Conservation (phyloP, 1,140 invertebrate genomes). For the Marisa cornuarietis region DNA sequence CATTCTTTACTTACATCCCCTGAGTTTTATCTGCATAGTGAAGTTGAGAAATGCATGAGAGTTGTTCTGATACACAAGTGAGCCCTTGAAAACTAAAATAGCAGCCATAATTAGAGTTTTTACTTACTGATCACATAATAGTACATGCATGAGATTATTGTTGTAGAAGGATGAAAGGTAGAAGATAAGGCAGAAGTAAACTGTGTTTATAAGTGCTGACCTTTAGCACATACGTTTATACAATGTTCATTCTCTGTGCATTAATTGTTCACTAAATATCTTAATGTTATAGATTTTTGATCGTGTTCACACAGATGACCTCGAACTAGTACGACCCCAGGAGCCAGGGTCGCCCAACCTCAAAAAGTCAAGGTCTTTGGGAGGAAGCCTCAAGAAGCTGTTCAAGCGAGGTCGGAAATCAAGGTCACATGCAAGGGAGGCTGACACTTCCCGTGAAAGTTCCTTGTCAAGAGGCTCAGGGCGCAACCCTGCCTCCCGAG, state of each 20-base stretch:
- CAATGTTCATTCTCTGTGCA: neutral
- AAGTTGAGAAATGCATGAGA: neutral
- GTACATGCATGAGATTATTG: too few relatives aligned
- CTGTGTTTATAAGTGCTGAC: too few relatives aligned
- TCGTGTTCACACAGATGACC: slow-evolving; percentile 45
- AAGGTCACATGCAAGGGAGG: slow-evolving; percentile 32
- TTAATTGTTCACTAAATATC: neutral
- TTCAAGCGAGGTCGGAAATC: slow-evolving; percentile 46
- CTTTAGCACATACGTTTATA: neutral
- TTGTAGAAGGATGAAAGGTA: too few relatives aligned
- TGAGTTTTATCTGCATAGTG: too few relatives aligned
- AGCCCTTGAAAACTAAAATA: too few relatives aligned
- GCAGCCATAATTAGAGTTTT: too few relatives aligned
- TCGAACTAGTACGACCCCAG: slow-evolving; percentile 44
- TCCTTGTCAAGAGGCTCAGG: slow-evolving; percentile 49
- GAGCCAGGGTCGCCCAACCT: slow-evolving; percentile 43
- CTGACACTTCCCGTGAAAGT: slow-evolving; percentile 51
- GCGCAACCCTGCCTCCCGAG: slow-evolving; percentile 45
- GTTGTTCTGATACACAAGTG: too few relatives aligned
- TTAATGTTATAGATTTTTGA: neutral
- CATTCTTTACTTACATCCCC: too few relatives aligned
- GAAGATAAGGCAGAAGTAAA: too few relatives aligned
- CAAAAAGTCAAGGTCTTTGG: slow-evolving; percentile 55
- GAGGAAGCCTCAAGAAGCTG: slow-evolving; percentile 55
- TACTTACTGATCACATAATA: too few relatives aligned